Base-by-base conservation (phyloP, 2,888 invertebrate species). In the Choreutis nemorana region DNA sequence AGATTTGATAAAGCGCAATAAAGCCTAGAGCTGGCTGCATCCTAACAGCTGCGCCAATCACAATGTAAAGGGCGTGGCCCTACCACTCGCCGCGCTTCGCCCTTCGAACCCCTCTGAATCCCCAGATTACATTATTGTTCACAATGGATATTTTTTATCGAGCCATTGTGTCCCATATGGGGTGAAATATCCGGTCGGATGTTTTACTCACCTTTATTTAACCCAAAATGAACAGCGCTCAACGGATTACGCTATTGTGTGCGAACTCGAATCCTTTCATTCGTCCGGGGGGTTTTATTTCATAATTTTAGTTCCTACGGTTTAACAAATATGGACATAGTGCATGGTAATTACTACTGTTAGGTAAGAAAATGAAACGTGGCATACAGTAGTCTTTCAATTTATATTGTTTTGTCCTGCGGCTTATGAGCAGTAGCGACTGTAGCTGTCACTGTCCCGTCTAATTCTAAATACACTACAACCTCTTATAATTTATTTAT, bases 101-200 rank as follows among this genome's bases (percentile, higher is more conserved):
- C 40, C n/a, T n/a, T n/a, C n/a, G n/a, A n/a, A 26, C 45, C 46
- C 51, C 13, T 23, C 10, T 46, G 44, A 43, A 66, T 65, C 64
- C 66, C 62, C 52, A 67, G 64, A 72, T 73, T 70, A 71, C 70
- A 67, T 70, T 72, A 40, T 38, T 40, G 70, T 55, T 55, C 61
- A 75, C 73, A 77, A 78, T 73, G 61, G 70, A 57, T 56, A 61
- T 72, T 77, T 77, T 77, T 75, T 77, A 72, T 60, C 52, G 60
- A 48, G 42, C 63, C 61, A 65, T 75, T 77, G 73, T 75, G 56
- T 53, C 64, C 61, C 57, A 58, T 54, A 59, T 60, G 55, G 75
- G 75, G 75, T 72, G 75, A 70, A 73, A 75, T 75, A 75, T 77
- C 75, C 77, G 72, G 72, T 71, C 77, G 77, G 77, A 77, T 75